A percentile compares a stretch with the other conserved stretches of the same genome.
These are phyloP conservation scores for Ictalurus punctatus DNA, from an alignment of 2,113 vertebrate genomes.

Conservation along the genomic window DNA sequence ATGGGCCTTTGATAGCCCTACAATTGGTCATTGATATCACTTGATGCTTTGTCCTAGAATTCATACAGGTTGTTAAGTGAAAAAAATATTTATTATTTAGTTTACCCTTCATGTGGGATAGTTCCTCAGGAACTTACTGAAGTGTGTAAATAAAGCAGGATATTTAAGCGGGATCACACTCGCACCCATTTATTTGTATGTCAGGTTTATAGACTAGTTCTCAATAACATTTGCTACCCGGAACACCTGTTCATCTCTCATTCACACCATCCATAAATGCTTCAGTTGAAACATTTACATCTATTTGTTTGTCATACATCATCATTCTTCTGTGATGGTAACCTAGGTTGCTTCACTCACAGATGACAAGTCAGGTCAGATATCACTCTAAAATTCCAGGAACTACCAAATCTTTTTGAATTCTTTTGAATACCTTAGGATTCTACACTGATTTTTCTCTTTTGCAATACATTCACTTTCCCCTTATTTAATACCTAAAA, in stretches of 20 bases:
- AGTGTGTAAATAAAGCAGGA: conserved; percentile 28
- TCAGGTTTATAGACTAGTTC: conserved; percentile 11
- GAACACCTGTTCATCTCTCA: conserved; percentile 42
- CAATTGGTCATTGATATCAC: conserved; percentile 53
- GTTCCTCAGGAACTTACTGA: conserved; percentile 10
- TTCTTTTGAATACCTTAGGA: background rate
- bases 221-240: background rate
- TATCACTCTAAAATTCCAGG: background rate
- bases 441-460: background rate
- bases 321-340: background rate
- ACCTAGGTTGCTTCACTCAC: background rate
- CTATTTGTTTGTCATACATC: conserved; percentile 18
- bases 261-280: conserved; percentile 12
- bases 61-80: conserved; percentile 52
- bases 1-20: conserved; percentile 47
- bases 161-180: background rate
- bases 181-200: background rate
- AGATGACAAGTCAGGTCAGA: background rate
- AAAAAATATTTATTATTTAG: background rate
- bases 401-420: background rate
- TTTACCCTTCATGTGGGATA: conserved; percentile 25
- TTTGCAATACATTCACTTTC: background rate
- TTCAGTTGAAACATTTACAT: conserved; percentile 39
- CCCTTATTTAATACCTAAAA: background rate
- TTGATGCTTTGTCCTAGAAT: conserved; percentile 49